These are phyloP conservation scores for Ophioninae sp. DNA, from an alignment of 2,888 invertebrate species.

Conservation along the genomic window DNA sequence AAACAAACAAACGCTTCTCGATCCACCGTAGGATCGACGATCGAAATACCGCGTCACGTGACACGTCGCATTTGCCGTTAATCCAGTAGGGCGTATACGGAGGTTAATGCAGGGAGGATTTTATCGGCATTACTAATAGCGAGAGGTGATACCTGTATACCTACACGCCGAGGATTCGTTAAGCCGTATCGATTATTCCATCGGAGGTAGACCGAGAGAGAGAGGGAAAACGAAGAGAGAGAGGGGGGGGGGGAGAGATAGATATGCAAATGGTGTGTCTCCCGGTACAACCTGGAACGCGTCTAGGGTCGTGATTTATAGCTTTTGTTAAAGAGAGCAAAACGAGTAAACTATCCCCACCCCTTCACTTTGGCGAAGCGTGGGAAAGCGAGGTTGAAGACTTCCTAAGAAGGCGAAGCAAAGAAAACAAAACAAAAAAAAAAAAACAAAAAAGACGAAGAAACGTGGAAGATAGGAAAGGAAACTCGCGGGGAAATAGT, in stretches of 20 bases:
- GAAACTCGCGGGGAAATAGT: conserved; percentile 28
- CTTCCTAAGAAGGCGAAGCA: background rate
- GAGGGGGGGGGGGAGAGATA: conserved; percentile 59
- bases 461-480: background rate
- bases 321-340: conserved; percentile 48
- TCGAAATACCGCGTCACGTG: background rate
- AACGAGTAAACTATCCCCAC: conserved; percentile 31
- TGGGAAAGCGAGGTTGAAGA: conserved; percentile 3
- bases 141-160: conserved; percentile 4
- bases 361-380: background rate
- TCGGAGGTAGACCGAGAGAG: conserved; percentile 20
- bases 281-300: conserved; percentile 62
- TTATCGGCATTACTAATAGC: conserved; percentile 43
- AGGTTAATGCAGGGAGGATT: conserved; percentile 2
- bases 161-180: conserved; percentile 65
- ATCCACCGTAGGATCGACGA: too few relatives aligned
- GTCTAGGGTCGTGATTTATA: conserved; percentile 60
- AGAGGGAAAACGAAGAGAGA: background rate
- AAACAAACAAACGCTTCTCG: too few relatives aligned
- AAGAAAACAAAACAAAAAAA: conserved; percentile 16
- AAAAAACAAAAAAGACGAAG: conserved; percentile 5
- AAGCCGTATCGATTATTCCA: conserved; percentile 78
- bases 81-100: background rate
- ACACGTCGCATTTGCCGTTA: conserved; percentile 13
- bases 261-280: conserved; percentile 75